Percentiles rank a stretch among this genome's conserved stretches.
These are phyloP conservation scores for Excalfactoria chinensis DNA, from an alignment of 2,113 vertebrate genomes.

Conservation along the genomic window DNA sequence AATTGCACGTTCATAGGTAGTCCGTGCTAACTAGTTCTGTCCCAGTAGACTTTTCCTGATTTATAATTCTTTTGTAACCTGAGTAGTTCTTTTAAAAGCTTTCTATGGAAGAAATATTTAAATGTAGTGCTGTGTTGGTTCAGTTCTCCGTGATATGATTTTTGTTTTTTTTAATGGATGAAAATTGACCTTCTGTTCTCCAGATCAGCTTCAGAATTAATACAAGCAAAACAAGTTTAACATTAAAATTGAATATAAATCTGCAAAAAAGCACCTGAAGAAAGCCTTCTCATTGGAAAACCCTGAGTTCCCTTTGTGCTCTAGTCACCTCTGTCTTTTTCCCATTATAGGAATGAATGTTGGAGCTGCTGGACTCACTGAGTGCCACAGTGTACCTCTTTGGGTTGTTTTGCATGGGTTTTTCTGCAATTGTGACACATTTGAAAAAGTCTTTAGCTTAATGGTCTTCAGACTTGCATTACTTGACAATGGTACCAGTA, in stretches of 20 bases:
- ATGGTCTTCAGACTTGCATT: not conserved
- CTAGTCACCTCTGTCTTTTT: not conserved
- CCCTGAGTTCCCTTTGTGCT: not conserved
- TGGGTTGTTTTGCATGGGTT: not conserved
- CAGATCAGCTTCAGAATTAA: not conserved
- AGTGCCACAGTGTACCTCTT: not conserved
- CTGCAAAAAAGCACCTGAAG: not conserved
- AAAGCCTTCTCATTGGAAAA: not conserved
- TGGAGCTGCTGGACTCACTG: not conserved
- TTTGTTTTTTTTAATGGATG: not conserved
- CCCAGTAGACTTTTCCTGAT: not conserved
- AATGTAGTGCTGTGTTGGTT: not conserved
- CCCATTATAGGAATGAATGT: not conserved
- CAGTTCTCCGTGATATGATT: not conserved
- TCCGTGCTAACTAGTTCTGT: not conserved
- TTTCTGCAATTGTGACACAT: not conserved
- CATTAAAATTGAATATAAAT: not conserved
- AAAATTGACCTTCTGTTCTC: not conserved
- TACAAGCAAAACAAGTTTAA: not conserved
- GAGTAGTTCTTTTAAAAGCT: not conserved
- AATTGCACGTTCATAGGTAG: not conserved
- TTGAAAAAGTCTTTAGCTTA: slow-evolving; percentile 26
- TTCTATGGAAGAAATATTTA: not conserved
- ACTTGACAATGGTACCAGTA: not conserved
- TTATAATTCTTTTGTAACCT: not conserved